Conservation (phyloP, 2,888 invertebrate species). For the Dryococelus australis region DNA sequence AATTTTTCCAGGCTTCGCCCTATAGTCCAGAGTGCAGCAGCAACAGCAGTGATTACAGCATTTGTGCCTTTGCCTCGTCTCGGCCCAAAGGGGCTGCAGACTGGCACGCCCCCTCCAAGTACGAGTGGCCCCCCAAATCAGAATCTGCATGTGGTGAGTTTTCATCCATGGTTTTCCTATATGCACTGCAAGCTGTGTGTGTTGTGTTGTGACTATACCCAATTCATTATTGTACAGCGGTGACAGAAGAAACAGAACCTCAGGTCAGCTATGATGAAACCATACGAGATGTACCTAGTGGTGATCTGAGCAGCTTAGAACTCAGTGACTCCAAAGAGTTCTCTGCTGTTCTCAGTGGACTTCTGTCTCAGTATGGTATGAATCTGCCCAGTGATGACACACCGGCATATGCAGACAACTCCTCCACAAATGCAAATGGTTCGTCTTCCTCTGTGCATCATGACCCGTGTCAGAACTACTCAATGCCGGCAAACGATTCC, state of each 20-base stretch:
- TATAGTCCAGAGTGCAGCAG: slow-evolving; percentile 68
- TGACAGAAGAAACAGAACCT: neutral
- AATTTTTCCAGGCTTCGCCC: slow-evolving; percentile 61
- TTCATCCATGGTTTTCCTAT: neutral
- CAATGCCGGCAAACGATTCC: neutral
- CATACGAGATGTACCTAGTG: slow-evolving; percentile 33
- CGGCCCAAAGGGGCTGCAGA: slow-evolving; percentile 40
- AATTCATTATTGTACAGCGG: neutral
- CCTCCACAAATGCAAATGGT: neutral
- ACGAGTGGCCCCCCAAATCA: slow-evolving; percentile 21
- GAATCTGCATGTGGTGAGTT: neutral
- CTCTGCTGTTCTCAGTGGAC: slow-evolving; percentile 52
- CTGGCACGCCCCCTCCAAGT: slow-evolving; percentile 31
- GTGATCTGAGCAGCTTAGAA: slow-evolving; percentile 46
- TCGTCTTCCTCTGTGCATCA: slow-evolving; percentile 18
- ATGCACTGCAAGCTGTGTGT: neutral
- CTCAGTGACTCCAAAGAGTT: slow-evolving; percentile 52
- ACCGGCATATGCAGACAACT: neutral
- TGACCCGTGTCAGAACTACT: neutral
- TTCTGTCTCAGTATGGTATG: slow-evolving; percentile 52
- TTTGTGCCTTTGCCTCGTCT: slow-evolving; percentile 38
- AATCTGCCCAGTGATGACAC: slow-evolving; percentile 34
- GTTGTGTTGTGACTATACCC: neutral
- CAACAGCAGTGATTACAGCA: slow-evolving; percentile 60
- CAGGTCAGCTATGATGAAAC: neutral